Evolutionary conservation across 2,888 invertebrate genomes (phyloP).

Genomic region (Plagiodera versicolora): DNA sequence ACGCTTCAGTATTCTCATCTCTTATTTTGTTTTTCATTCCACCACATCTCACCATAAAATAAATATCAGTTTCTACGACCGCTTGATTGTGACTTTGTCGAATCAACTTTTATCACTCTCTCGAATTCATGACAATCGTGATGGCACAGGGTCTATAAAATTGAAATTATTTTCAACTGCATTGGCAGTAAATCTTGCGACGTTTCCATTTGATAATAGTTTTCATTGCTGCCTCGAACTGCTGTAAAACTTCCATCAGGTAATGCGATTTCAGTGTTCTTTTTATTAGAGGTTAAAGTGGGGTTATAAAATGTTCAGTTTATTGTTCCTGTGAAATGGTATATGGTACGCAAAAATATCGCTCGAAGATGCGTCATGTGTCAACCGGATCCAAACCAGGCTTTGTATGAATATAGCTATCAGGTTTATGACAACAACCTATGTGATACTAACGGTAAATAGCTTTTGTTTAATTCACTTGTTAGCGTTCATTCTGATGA

Average conservation of each 20-base stretch:
- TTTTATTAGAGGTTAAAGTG: background rate
- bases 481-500: background rate
- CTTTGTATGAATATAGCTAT: too few species aligned
- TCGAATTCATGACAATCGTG: background rate
- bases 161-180: background rate
- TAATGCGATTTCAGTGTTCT: background rate
- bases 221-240: background rate
- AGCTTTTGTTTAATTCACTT: constrained; percentile 10
- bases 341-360: background rate
- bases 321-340: background rate
- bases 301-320: background rate
- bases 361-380: background rate
- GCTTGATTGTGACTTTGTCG: background rate
- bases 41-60: background rate
- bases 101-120: background rate
- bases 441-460: too few species aligned
- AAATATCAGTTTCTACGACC: background rate
- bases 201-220: constrained; percentile 1
- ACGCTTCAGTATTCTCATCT: too few species aligned
- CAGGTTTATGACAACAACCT: too few species aligned
- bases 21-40: background rate
- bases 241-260: constrained; percentile 1
- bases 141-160: background rate
- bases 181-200: background rate
- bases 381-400: too few species aligned